Base-by-base conservation (phyloP, 2,888 invertebrate species). In the Endomychus coccineus region DNA sequence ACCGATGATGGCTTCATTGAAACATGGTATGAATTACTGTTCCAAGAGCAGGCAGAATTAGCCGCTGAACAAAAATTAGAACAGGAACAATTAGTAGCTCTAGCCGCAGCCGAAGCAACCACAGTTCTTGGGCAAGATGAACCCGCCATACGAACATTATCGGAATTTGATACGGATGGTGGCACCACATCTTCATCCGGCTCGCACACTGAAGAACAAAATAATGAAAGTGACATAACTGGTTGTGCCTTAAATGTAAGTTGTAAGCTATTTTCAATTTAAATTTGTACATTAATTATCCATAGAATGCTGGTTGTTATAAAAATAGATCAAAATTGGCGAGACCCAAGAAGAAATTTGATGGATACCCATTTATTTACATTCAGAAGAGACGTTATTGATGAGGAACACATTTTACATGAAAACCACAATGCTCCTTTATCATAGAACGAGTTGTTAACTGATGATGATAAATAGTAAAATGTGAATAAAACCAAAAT, bases 1-100 rank as follows among this genome's bases (percentile, higher is more conserved):
- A n/a, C n/a, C n/a, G 87, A 87, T 62, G 84, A 82, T 49, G 81
- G 85, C 32, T 87, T 87, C 64, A 87, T 88, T 59, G 87, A 87
- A 61, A 83, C 80, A n/a, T n/a, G n/a, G 55, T 83, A 87, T 52
- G 86, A 86, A 1, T 80, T 81, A 0, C 69, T 85, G 31, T 65
- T 87, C 36, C 74, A 75, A 34, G 80, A 80, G 57, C 71, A 69
- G 1, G 74, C 75, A n/a, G 71, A 70, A 50, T 71, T 69, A 43
- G 77, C 75, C 1, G 74, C 74, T 14, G 58, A 69, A 33, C 69
- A 71, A 43, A 74, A 80, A 45, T 40, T 53, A 19, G 45, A 51
- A 31, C 62, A 64, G 43, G 57, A 61, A 38, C 58, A 66, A 37
- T 48, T 56, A n/a, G n/a, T n/a, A n/a, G n/a, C n/a, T n/a, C n/a